Evolutionary conservation across 2,797 vertebrate genomes (phyloP).

Genomic region (Erethizon dorsatum): DNA sequence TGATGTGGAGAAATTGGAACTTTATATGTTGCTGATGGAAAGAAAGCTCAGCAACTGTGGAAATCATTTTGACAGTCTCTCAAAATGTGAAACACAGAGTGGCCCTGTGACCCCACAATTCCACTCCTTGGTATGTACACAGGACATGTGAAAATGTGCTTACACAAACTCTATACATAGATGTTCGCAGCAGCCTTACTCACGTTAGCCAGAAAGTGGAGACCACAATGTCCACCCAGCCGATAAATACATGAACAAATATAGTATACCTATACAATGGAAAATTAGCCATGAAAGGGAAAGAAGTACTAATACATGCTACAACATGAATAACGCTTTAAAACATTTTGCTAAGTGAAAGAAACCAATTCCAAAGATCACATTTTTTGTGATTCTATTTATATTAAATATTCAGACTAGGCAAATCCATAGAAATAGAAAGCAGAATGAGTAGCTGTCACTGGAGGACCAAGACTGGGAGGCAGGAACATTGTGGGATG

Average conservation of each 20-base stretch:
- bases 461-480: neutral
- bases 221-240: neutral
- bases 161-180: neutral
- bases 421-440: neutral
- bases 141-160: neutral
- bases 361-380: neutral
- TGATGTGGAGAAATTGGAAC: neutral
- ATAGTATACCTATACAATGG: neutral
- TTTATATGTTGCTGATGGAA: neutral
- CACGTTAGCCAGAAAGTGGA: neutral
- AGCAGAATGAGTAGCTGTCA: neutral
- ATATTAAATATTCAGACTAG: neutral
- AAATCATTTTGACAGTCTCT: neutral
- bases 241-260: neutral
- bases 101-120: neutral
- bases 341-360: neutral
- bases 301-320: neutral
- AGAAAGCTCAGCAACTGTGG: neutral
- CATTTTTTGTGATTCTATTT: neutral
- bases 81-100: neutral
- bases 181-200: neutral
- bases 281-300: neutral
- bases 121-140: neutral
- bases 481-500: neutral
- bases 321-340: neutral